Evolutionary conservation across 2,888 invertebrate genomes (phyloP).

Genomic region (Tachina grossa): DNA sequence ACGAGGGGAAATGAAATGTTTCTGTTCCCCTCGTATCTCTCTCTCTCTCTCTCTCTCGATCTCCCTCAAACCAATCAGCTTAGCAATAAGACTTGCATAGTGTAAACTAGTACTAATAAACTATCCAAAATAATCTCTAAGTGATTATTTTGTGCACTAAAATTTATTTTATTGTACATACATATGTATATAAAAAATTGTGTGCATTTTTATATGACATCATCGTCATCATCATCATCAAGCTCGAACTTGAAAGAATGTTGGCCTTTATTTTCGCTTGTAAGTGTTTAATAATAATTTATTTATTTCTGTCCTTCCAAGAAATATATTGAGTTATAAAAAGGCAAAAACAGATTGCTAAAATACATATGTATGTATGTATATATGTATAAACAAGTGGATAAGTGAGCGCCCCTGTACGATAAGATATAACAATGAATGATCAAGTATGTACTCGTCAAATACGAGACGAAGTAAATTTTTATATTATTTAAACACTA

Average conservation of each 20-base stretch:
- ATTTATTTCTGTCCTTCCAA: constrained; percentile 61
- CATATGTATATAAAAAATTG: not conserved
- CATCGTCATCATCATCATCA: constrained; percentile 38
- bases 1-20: too few species aligned
- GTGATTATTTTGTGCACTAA: not conserved
- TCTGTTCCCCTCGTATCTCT: too few species aligned
- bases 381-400: not conserved
- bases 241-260: constrained; percentile 59
- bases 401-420: not conserved
- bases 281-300: constrained; percentile 23
- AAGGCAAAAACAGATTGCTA: constrained; percentile 1
- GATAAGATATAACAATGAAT: too few species aligned
- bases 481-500: too few species aligned
- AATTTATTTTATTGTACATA: too few species aligned
- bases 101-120: constrained; percentile 9
- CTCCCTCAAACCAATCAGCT: too few species aligned
- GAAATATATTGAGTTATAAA: constrained; percentile 45
- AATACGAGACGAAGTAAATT: too few species aligned
- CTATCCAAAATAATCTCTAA: not conserved
- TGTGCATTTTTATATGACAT: constrained; percentile 49
- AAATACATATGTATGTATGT: too few species aligned
- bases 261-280: constrained; percentile 53
- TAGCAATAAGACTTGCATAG: too few species aligned
- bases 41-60: too few species aligned
- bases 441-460: too few species aligned